phyloP scores from a whole-genome alignment of 2,797 vertebrate genomes.

The Glossophaga mutica region DNA sequence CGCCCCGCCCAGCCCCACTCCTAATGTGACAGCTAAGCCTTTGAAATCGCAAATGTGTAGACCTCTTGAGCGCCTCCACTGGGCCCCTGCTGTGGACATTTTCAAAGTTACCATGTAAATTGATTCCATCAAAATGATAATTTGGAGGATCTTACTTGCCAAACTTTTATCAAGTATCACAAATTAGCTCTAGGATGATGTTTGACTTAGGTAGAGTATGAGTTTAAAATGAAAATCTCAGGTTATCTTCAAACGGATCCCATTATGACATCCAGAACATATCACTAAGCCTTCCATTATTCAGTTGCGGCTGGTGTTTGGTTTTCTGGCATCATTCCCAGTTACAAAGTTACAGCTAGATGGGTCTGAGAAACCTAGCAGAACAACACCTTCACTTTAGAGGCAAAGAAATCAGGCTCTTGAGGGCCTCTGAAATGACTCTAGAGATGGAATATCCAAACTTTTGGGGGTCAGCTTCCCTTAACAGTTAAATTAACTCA shows the following conservation, averaged over 20 bases:
- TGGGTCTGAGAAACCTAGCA: not conserved
- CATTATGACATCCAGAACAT: not conserved
- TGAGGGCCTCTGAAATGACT: not conserved
- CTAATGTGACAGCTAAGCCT: conserved; percentile 50
- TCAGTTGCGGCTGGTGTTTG: not conserved
- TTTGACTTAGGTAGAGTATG: conserved; percentile 34
- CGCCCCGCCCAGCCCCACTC: not conserved
- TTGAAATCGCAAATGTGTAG: conserved; percentile 66
- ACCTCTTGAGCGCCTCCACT: conserved; percentile 9
- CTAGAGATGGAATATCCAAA: not conserved
- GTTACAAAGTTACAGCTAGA: not conserved
- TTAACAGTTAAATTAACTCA: not conserved
- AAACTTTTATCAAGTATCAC: conserved; percentile 50
- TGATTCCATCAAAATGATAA: conserved; percentile 54
- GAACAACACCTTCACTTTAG: not conserved
- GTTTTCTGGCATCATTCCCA: not conserved
- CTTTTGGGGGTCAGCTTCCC: not conserved
- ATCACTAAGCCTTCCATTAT: not conserved
- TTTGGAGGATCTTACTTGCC: conserved; percentile 52
- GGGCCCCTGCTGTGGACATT: conserved; percentile 64
- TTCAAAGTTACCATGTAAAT: conserved; percentile 70
- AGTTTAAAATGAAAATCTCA: conserved; percentile 26
- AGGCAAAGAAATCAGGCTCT: not conserved
- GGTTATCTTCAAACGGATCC: not conserved
- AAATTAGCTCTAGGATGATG: conserved; percentile 52